These are phyloP conservation scores for Shargacucullia verbasci DNA, from an alignment of 2,888 invertebrate species.

Conservation along the genomic window DNA sequence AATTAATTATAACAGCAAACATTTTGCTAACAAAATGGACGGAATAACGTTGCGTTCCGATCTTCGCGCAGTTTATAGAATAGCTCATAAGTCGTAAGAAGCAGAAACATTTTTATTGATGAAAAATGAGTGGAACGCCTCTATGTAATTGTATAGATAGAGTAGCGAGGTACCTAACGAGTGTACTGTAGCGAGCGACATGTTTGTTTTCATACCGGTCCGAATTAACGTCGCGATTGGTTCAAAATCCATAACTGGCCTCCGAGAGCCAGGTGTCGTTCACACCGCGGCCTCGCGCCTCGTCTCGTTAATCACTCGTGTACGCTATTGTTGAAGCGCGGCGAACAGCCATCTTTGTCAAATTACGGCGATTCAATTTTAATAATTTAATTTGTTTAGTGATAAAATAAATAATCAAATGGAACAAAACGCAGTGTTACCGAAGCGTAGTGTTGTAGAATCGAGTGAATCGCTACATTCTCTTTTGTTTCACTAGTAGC, in stretches of 20 bases:
- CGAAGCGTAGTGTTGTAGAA: conserved; percentile 75
- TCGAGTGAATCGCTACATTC: conserved; percentile 81
- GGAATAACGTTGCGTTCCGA: conserved; percentile 26
- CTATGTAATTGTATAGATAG: conserved; percentile 72
- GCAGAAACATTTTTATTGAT: conserved; percentile 77
- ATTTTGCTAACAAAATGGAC: too few relatives aligned
- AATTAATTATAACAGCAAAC: too few relatives aligned
- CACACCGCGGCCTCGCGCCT: conserved; percentile 89
- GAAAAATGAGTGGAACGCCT: conserved; percentile 73
- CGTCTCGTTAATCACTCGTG: conserved; percentile 89
- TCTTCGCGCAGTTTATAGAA: conserved; percentile 56
- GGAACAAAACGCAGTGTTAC: conserved; percentile 78
- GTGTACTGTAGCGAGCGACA: conserved; percentile 74
- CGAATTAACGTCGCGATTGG: conserved; percentile 89
- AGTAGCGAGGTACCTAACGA: conserved; percentile 64
- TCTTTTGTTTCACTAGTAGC: conserved; percentile 86
- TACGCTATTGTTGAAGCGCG: conserved; percentile 88
- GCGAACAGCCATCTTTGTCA: conserved; percentile 89
- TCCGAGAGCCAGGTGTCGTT: conserved; percentile 89
- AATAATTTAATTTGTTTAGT: conserved; percentile 76
- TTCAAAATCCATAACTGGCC: conserved; percentile 89
- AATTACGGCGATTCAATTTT: conserved; percentile 85
- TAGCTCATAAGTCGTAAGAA: conserved; percentile 47
- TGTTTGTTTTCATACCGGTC: conserved; percentile 89
- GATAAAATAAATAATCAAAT: conserved; percentile 72